These are phyloP conservation scores for Etheostoma spectabile DNA, from an alignment of 2,113 vertebrate species.

Conservation along the genomic window DNA sequence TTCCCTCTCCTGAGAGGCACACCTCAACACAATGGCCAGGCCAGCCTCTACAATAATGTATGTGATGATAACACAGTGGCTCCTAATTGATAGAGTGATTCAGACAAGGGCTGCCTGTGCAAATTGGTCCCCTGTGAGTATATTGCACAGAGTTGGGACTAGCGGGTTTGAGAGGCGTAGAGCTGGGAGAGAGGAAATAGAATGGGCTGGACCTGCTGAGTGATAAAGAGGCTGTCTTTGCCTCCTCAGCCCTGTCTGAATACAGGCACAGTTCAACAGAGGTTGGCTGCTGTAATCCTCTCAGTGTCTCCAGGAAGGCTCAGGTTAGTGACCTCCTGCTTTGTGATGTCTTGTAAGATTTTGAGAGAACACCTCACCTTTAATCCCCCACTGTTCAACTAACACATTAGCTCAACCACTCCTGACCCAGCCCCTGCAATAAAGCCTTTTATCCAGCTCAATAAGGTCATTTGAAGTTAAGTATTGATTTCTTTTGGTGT, in stretches of 20 bases:
- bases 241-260: constrained; percentile 70
- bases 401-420: constrained; percentile 82
- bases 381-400: constrained; percentile 80
- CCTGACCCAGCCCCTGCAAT: constrained; percentile 74
- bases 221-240: constrained; percentile 90
- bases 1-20: constrained; percentile 89
- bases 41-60: constrained; percentile 94
- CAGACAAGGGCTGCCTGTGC: constrained; percentile 92
- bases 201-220: constrained; percentile 83
- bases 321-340: constrained; percentile 82
- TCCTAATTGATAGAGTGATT: constrained; percentile 99
- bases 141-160: constrained; percentile 87
- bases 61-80: constrained; percentile 97
- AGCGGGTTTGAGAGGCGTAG: constrained; percentile 83
- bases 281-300: constrained; percentile 85
- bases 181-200: constrained; percentile 85
- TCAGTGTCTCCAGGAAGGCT: constrained; percentile 82
- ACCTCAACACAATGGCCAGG: constrained; percentile 90
- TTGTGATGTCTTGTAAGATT: constrained; percentile 84
- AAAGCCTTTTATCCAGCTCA: constrained; percentile 84
- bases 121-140: constrained; percentile 96
- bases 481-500: constrained; percentile 85
- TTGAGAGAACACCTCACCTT: constrained; percentile 83
- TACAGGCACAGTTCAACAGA: constrained; percentile 80
- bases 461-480: constrained; percentile 82